Evolutionary conservation across 2,797 vertebrate species (phyloP), one percentile per base, ranked within the genome.

Genomic region (Cossypha dichroa): DNA sequence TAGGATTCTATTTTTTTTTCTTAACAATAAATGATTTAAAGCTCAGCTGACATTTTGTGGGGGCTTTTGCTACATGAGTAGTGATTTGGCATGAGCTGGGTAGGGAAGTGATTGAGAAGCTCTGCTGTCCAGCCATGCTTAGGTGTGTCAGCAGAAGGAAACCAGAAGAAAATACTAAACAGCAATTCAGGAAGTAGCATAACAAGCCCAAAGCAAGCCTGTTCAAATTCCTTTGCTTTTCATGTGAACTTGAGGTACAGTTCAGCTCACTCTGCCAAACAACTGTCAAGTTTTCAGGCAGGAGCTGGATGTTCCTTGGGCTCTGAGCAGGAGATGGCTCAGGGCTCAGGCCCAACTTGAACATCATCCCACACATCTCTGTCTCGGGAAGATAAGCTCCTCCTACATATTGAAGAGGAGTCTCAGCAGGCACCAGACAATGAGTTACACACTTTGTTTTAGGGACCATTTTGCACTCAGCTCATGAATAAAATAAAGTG

Each of bases 341-440:
- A 73, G 33, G 31, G 26, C 16, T 92, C 63, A 59, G n/a, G 8
- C 23, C 38, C 5, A 4, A 3, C 29, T 79, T 89, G 41, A 31
- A 1, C 1, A 1, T 22, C 10, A 2, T 60, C 48, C 48, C 81
- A 16, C 13, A 33, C 18, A 15, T 13, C 13, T 70, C 43, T 28
- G 9, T 8, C 40, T 79, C 4, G 6, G 52, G 64, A 82, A 70
- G 54, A 43, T 19, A 74, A 67, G 14, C 4, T 51, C 38, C 88
- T 83, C 14, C 29, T 77, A 3, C 5, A 2, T 34, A 28, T 22
- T 28, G 33, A 87, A 63, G 48, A 36, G 5, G 16, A 69, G 19
- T 46, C 60, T 74, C 51, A 82, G 23, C 34, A 74, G 70, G n/a
- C n/a, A 74, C 8, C 15, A 74, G 15, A 14, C 26, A 63, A 19